These are phyloP conservation scores for Calidris pygmaea DNA, from an alignment of 2,113 vertebrate genomes.

Conservation along the genomic window DNA sequence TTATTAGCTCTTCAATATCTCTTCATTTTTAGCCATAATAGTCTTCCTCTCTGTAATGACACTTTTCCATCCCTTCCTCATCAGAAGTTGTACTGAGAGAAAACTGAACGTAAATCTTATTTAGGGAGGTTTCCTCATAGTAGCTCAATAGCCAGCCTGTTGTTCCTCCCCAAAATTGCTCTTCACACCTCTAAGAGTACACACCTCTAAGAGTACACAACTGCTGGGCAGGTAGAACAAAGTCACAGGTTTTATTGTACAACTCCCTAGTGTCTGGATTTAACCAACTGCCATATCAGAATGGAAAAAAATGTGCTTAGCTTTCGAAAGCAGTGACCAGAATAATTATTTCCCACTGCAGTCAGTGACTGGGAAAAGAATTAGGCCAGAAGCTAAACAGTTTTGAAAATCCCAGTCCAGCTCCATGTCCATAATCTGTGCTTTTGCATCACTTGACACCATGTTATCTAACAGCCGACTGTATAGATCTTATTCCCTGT, in stretches of 20 bases:
- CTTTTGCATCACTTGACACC: neutral
- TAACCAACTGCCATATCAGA: conserved; percentile 4
- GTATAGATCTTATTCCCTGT: neutral
- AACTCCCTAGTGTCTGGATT: neutral
- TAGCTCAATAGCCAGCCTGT: neutral
- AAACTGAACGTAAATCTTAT: conserved; percentile 9
- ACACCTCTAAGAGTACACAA: neutral
- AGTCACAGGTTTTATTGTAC: neutral
- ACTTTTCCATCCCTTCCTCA: conserved; percentile 6
- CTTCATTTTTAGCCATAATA: conserved; percentile 16
- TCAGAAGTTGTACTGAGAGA: neutral
- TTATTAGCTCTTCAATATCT: conserved; percentile 44
- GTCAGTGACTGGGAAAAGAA: neutral
- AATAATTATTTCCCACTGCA: conserved; percentile 6
- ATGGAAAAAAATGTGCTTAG: neutral
- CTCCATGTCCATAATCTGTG: neutral
- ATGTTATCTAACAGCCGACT: neutral
- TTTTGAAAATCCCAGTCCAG: conserved; percentile 16
- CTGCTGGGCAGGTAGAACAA: neutral
- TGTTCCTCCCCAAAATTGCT: neutral
- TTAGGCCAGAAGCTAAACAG: neutral
- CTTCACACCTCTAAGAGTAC: neutral
- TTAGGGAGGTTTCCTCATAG: neutral
- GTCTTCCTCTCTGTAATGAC: conserved; percentile 20
- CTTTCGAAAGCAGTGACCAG: conserved; percentile 28